Evolutionary conservation across 2,797 vertebrate species (phyloP).

Genomic region (Gymnothorax reevesii): DNA sequence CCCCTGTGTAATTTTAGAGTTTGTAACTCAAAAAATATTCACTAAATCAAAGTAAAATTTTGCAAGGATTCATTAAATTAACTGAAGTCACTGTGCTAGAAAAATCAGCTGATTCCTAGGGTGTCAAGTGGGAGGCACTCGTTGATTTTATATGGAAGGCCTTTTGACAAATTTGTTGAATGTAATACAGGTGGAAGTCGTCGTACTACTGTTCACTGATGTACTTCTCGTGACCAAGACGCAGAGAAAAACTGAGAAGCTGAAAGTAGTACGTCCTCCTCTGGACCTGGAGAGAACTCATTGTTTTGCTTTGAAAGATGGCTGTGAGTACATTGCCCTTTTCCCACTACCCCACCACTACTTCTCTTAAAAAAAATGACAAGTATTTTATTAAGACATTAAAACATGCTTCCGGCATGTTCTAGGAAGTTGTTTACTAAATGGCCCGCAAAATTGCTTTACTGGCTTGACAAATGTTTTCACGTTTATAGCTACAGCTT

Average conservation of each 20-base stretch:
- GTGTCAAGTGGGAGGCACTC: too few relatives aligned
- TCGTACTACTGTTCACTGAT: slow-evolving; percentile 82
- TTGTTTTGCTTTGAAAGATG: slow-evolving; percentile 73
- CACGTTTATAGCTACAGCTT: too few relatives aligned
- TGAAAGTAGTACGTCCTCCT: slow-evolving; percentile 80
- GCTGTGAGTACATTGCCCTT: slow-evolving; percentile 68
- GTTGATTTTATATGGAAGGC: not conserved
- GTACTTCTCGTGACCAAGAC: slow-evolving; percentile 81
- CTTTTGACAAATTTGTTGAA: not conserved
- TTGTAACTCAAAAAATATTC: too few relatives aligned
- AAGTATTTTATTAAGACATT: not conserved
- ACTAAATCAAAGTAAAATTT: too few relatives aligned
- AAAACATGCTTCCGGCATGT: not conserved
- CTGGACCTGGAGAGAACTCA: slow-evolving; percentile 75
- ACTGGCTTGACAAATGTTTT: too few relatives aligned
- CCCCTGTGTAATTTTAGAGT: too few relatives aligned
- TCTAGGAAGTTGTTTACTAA: too few relatives aligned
- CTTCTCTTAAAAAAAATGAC: not conserved
- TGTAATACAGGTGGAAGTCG: slow-evolving; percentile 70
- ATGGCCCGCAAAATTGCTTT: too few relatives aligned
- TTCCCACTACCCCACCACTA: not conserved
- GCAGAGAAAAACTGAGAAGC: slow-evolving; percentile 75
- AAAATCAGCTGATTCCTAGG: too few relatives aligned
- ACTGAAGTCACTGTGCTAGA: too few relatives aligned
- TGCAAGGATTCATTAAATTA: too few relatives aligned